phyloP scores from a whole-genome alignment of 2,888 invertebrate species.

The Zygothrica quintamaculata region DNA sequence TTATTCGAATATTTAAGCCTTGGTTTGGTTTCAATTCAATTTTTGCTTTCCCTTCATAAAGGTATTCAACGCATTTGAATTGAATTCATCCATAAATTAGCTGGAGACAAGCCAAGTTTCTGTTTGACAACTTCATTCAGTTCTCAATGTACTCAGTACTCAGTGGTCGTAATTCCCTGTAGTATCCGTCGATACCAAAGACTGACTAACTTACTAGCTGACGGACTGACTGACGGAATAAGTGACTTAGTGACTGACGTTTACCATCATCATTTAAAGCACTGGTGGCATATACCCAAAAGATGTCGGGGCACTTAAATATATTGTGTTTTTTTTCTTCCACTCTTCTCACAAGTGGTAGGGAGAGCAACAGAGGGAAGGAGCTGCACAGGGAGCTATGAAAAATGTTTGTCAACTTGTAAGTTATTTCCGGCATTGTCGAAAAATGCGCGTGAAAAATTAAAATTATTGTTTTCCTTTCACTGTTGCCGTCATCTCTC shows the following conservation, averaged over 20 bases:
- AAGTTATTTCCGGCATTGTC: constrained; percentile 70
- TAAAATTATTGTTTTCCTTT: constrained; percentile 62
- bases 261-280: constrained; percentile 37
- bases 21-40: too few relatives aligned
- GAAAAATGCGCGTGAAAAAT: constrained; percentile 69
- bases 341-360: neutral
- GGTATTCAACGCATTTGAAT: constrained; percentile 6
- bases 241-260: neutral
- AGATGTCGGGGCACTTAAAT: constrained; percentile 43
- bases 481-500: constrained; percentile 33
- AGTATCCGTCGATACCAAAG: neutral
- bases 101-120: constrained; percentile 6
- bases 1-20: too few relatives aligned
- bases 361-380: neutral
- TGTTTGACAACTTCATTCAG: constrained; percentile 17
- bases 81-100: constrained; percentile 6
- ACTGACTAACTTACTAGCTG: constrained; percentile 43
- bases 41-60: neutral
- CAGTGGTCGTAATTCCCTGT: neutral
- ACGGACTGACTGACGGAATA: constrained; percentile 30
- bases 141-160: too few relatives aligned
- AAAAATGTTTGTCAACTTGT: constrained; percentile 74
- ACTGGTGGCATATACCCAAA: constrained; percentile 11
- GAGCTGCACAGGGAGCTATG: constrained; percentile 26
- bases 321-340: constrained; percentile 14